phyloP scores from a whole-genome alignment of 2,113 vertebrate species.

The Carassius auratus region DNA sequence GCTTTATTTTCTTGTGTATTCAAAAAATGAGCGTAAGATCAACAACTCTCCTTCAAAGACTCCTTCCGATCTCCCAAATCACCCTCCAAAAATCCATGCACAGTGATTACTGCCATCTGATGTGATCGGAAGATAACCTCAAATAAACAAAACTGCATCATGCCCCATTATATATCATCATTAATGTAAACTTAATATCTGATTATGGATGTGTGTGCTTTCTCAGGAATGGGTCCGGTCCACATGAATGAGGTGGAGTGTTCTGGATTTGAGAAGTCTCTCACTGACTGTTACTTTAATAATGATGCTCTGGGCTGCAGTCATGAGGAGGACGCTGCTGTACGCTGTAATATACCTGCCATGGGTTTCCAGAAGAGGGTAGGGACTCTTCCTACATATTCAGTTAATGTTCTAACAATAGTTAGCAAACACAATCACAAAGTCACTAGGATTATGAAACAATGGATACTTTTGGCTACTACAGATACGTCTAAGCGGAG shows the following conservation, averaged over 20 bases:
- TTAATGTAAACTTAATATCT: neutral
- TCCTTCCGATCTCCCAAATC: neutral
- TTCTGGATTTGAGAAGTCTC: constrained; percentile 89
- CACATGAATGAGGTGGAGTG: constrained; percentile 92
- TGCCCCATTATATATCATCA: neutral
- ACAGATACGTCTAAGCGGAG: constrained; percentile 86
- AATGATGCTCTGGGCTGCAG: constrained; percentile 82
- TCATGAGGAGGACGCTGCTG: constrained; percentile 90
- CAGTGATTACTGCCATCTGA: neutral
- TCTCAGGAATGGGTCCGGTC: constrained; percentile 88
- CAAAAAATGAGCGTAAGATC: neutral
- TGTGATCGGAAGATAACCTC: neutral
- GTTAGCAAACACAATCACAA: neutral
- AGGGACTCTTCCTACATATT: constrained; percentile 43
- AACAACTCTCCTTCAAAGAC: constrained; percentile 12
- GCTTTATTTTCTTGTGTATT: neutral
- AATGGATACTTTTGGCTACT: neutral
- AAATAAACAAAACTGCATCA: neutral
- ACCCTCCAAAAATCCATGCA: neutral
- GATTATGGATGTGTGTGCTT: neutral
- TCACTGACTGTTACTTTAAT: constrained; percentile 91
- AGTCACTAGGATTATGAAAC: neutral
- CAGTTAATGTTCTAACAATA: neutral
- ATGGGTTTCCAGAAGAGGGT: constrained; percentile 96
- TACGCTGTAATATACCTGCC: constrained; percentile 87